Evolutionary conservation across 2,888 invertebrate species (phyloP).

Genomic region (Hemaris fuciformis): DNA sequence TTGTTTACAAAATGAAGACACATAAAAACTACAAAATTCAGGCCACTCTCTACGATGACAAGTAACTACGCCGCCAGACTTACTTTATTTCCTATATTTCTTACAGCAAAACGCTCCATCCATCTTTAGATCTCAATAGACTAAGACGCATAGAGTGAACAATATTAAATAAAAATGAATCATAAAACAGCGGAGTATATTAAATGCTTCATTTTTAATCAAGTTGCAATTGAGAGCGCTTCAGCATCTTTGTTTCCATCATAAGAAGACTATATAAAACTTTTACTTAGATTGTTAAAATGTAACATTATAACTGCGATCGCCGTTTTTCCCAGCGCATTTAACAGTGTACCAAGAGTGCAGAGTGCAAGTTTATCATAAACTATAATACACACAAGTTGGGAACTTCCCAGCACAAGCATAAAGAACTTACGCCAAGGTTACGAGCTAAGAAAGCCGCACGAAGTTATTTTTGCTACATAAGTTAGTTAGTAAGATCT

Average conservation of each 20-base stretch:
- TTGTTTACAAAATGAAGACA: too few relatives aligned
- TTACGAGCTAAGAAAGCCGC: background rate
- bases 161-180: background rate
- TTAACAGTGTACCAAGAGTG: background rate
- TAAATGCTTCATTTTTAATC: background rate
- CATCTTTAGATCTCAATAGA: background rate
- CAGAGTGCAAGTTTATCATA: background rate
- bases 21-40: too few relatives aligned
- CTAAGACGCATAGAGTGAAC: background rate
- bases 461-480: constrained; percentile 13
- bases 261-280: background rate
- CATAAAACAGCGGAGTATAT: background rate
- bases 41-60: too few relatives aligned
- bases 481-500: constrained; percentile 8
- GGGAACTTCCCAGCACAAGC: background rate
- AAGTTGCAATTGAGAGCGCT: background rate
- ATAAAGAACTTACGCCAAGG: background rate
- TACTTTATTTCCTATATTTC: too few relatives aligned
- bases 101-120: background rate
- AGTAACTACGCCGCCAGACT: too few relatives aligned
- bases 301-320: background rate
- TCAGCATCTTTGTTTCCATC: background rate
- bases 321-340: background rate
- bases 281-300: background rate
- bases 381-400: background rate